Evolutionary conservation across 1,140 invertebrate species (phyloP).

Genomic region (Ganaspis sp.): DNA sequence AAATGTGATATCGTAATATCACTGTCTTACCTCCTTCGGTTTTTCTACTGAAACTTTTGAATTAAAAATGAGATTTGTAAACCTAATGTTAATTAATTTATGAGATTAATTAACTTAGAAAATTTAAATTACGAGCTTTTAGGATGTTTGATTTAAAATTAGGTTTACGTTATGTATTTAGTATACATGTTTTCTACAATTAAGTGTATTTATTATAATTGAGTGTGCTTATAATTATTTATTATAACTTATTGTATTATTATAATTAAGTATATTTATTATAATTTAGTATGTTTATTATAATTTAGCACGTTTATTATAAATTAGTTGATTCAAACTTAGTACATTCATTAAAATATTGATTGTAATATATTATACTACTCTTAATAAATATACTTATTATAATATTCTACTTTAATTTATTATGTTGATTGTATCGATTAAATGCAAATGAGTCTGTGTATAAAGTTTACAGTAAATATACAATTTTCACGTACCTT

Average conservation of each 20-base stretch:
- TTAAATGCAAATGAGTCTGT: background rate
- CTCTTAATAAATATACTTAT: too few relatives aligned
- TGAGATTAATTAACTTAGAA: background rate
- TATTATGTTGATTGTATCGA: too few relatives aligned
- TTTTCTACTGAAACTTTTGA: background rate
- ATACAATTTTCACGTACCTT: background rate
- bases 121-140: background rate
- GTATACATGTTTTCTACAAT: too few relatives aligned
- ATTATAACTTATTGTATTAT: slow-evolving; percentile 1
- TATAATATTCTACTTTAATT: too few relatives aligned
- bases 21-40: background rate
- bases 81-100: too few relatives aligned
- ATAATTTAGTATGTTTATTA: background rate
- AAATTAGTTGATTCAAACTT: too few relatives aligned
- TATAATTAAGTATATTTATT: background rate
- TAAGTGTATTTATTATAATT: too few relatives aligned
- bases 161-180: too few relatives aligned
- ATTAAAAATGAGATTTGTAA: background rate
- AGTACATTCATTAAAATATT: too few relatives aligned
- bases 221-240: too few relatives aligned
- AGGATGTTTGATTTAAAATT: background rate
- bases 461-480: slow-evolving; percentile 24
- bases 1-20: background rate
- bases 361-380: too few relatives aligned
- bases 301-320: too few relatives aligned